These are phyloP conservation scores for Ochotona curzoniae DNA, from an alignment of 2,113 vertebrate genomes.

Conservation along the genomic window DNA sequence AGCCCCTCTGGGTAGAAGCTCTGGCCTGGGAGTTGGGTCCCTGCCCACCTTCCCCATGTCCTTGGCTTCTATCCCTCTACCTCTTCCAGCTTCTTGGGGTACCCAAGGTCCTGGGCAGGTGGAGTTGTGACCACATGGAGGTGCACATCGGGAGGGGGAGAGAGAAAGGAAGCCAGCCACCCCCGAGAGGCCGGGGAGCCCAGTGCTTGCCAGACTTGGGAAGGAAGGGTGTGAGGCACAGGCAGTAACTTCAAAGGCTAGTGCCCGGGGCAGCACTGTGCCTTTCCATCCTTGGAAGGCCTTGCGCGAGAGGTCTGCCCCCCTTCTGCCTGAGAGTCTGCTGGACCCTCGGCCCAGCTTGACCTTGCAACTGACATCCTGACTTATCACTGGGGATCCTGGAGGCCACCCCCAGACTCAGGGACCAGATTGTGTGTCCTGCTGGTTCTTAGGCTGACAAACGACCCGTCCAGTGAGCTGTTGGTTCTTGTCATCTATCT, in stretches of 20 bases:
- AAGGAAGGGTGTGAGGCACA: neutral
- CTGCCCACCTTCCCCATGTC: no score
- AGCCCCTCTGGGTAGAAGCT: neutral
- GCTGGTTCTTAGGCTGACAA: neutral
- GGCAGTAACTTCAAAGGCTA: constrained; percentile 1
- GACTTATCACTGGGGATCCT: accelerated
- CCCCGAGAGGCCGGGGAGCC: neutral
- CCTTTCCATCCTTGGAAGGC: neutral
- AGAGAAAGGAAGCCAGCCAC: neutral
- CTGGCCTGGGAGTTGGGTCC: neutral
- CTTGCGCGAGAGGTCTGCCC: neutral
- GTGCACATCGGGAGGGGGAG: neutral
- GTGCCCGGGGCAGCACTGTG: neutral
- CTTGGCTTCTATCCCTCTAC: neutral
- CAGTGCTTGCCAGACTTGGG: constrained; percentile 13
- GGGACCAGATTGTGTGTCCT: neutral
- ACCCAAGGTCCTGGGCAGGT: neutral
- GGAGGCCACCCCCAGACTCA: neutral
- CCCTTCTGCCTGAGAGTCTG: neutral
- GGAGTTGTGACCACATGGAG: neutral
- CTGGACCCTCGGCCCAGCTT: neutral
- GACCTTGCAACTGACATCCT: neutral
- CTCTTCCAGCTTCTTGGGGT: neutral
- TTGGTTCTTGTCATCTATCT: neutral
- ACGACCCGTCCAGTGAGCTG: neutral